Evolutionary conservation across 2,888 invertebrate species (phyloP).

Genomic region (Tanytarsus gracilentus): DNA sequence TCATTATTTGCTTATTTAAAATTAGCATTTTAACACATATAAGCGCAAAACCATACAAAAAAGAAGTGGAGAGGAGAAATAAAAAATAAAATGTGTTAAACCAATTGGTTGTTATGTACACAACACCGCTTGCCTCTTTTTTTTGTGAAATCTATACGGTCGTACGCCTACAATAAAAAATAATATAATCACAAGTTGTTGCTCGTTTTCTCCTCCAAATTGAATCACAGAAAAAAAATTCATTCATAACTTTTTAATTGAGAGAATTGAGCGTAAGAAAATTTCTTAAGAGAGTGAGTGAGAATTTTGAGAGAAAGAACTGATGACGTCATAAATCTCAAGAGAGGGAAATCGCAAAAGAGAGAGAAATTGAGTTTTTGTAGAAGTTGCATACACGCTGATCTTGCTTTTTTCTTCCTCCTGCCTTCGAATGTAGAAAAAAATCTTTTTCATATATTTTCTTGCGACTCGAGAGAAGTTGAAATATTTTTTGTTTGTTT

Average conservation of each 20-base stretch:
- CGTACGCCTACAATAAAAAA: slow-evolving; percentile 1
- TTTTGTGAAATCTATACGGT: slow-evolving; percentile 7
- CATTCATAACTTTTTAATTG: no score
- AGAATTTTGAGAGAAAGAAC: no score
- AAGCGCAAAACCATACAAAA: neutral
- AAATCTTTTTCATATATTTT: slow-evolving; percentile 18
- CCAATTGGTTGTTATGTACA: slow-evolving; percentile 8
- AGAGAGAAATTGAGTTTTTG: no score
- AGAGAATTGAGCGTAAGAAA: no score
- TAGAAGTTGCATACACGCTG: no score
- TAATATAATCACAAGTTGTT: neutral
- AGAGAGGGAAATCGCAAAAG: no score
- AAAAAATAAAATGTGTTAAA: neutral
- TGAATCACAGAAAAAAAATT: no score
- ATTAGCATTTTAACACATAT: neutral
- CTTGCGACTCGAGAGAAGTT: slow-evolving; percentile 15
- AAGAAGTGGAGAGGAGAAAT: neutral
- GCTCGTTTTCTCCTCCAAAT: neutral
- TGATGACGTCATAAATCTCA: no score
- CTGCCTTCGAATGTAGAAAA: neutral
- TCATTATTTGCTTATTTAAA: no score
- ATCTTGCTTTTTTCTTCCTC: slow-evolving; percentile 20
- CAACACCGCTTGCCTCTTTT: no score
- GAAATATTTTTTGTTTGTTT: slow-evolving; percentile 25
- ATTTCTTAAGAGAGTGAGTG: no score